Base-by-base conservation (phyloP, 2,888 invertebrate species). In the Tipula lateralis region DNA sequence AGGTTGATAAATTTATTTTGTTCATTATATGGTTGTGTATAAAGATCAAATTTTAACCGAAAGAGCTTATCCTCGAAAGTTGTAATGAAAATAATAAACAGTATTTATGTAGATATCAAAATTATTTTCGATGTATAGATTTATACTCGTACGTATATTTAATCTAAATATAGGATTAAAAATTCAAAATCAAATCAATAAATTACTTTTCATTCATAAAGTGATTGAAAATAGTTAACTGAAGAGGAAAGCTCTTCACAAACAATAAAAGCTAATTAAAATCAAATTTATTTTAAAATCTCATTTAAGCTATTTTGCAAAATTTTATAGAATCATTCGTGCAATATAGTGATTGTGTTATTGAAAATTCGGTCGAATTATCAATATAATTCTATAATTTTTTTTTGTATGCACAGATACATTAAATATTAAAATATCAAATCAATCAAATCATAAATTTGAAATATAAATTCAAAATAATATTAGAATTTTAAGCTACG, bases 1-100 rank as follows among this genome's bases (percentile, higher is more conserved):
- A 66, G 66, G 66, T 66, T 66, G 66, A 66, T 66, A 66, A 66
- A 66, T 66, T 66, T 66, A 66, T 66, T 24, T 66, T 6, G 66
- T 66, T 66, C 24, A 9, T 66, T 66, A 66, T 66, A 24, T 66
- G 66, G 9, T 66, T 66, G 24, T 66, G 66, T n/a, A 44, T 66
- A 19, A 24, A 66, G 66, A 66, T 66, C 24, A 66, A 24, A 24
- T 66, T 66, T 66, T 66, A 66, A 44, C 44, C 16, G 44, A 44
- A 16, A 24, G 9, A 66, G 66, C 19, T 66, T 66, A 66, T 66
- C 66, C 9, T 24, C 24, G 16, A 50, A 9, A n/a, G 24, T 9
- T 24, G 66, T 9, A 3, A 66, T 24, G n/a, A 66, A 66, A 24
- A 36, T 36, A 36, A 6, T 36, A 36, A 36, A 36, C 1, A 3